Base-by-base conservation (phyloP, 2,888 invertebrate species). In the Spilosoma lubricipeda region DNA sequence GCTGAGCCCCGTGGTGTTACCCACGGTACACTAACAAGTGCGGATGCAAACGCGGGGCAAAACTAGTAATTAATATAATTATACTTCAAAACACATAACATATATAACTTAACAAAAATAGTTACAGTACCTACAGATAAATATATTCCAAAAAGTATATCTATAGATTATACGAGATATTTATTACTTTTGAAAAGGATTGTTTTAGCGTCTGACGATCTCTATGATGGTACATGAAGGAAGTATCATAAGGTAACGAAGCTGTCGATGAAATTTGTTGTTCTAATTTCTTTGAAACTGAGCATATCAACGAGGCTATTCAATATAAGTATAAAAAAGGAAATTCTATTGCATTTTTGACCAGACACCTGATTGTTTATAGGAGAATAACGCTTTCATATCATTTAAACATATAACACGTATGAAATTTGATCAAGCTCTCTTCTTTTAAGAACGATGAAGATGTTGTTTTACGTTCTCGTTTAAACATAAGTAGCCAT, bases 161-260 rank as follows among this genome's bases (percentile, higher is more conserved):
- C 3, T 9, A 9, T 23, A 48, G 20, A 20, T 48, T 18, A 45
- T 45, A 45, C 5, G 36, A 36, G 36, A 7, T 36, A 36, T 42
- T 45, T 45, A 3, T 20, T 48, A 48, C 52, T 56, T 56, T 56
- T 23, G n/a, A n/a, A 23, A 56, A 59, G 13, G 23, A 27, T 27
- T n/a, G n/a, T 63, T 63, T 27, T 27, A 27, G 27, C 27, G 11
- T 11, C 27, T n/a, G n/a, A 30, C 36, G 20, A 75, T 78, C 75
- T 80, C 70, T 82, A 82, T 84, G 82, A 82, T 84, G 75, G 80
- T 80, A 74, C 70, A 67, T 78, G 76, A 75, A 78, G 75, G 76
- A 73, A 20, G 48, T 67, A 76, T 52, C 75, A 68, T 42, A 27
- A 30, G 15, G 70, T 42, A 27, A 63, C 13, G 65, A 65, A 84